Conservation (phyloP, 2,113 vertebrate genomes). For the Lipotes vexillifer region DNA sequence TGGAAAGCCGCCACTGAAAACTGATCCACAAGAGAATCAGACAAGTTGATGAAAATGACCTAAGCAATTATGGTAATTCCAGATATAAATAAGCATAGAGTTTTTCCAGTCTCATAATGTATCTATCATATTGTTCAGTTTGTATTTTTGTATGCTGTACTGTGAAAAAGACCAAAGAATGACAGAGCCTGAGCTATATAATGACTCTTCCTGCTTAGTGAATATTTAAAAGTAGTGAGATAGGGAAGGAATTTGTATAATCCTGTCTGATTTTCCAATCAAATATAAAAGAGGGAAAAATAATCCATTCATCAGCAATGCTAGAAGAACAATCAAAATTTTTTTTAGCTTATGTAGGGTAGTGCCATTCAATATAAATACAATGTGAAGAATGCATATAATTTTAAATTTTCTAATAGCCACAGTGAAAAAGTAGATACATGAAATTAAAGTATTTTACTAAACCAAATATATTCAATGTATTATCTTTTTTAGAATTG, state of each 20-base stretch:
- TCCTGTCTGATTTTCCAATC: background rate
- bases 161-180: background rate
- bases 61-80: background rate
- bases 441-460: background rate
- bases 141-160: background rate
- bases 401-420: background rate
- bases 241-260: background rate
- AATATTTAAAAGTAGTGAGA: background rate
- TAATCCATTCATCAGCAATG: background rate
- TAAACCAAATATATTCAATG: background rate
- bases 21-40: background rate
- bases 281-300: background rate
- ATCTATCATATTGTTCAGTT: background rate
- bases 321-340: background rate
- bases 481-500: background rate
- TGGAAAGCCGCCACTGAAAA: background rate
- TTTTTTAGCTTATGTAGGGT: background rate
- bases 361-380: background rate
- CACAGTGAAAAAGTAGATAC: background rate
- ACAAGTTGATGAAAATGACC: background rate
- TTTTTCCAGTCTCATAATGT: background rate
- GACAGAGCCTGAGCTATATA: accelerated
- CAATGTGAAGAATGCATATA: background rate
- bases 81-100: background rate
- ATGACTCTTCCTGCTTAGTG: background rate